Evolutionary conservation across 2,888 invertebrate species (phyloP).

Genomic region (Zelleria hepariella): DNA sequence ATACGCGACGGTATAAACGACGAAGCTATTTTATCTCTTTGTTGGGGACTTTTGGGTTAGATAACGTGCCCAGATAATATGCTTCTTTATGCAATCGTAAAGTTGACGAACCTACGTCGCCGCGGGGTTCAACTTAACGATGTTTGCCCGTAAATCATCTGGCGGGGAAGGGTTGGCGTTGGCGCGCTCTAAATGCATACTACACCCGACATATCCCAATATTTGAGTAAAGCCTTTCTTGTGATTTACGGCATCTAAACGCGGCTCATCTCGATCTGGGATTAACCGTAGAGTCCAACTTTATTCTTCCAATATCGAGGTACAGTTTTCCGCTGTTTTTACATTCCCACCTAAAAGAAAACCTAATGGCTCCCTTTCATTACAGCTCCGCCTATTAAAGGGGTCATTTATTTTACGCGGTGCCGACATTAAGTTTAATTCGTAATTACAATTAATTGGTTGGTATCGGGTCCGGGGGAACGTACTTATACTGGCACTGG

Average conservation of each 20-base stretch:
- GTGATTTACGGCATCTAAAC: neutral
- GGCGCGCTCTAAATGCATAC: neutral
- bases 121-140: constrained; percentile 37
- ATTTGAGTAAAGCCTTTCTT: neutral
- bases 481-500: too few relatives aligned
- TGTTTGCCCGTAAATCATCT: constrained; percentile 30
- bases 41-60: constrained; percentile 54
- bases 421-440: neutral
- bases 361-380: neutral
- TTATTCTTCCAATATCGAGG: neutral
- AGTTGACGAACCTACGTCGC: constrained; percentile 34
- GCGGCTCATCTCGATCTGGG: neutral
- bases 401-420: neutral
- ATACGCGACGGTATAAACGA: constrained; percentile 48
- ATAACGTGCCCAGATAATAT: constrained; percentile 58
- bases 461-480: neutral
- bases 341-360: neutral
- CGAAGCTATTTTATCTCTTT: constrained; percentile 57
- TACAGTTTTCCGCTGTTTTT: neutral
- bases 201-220: neutral
- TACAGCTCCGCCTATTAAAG: neutral
- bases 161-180: constrained; percentile 22
- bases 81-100: constrained; percentile 62
- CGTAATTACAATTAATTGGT: constrained; percentile 3
- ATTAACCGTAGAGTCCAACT: neutral